Base-by-base conservation (phyloP, 2,113 vertebrate species). In the Rhea americana region DNA sequence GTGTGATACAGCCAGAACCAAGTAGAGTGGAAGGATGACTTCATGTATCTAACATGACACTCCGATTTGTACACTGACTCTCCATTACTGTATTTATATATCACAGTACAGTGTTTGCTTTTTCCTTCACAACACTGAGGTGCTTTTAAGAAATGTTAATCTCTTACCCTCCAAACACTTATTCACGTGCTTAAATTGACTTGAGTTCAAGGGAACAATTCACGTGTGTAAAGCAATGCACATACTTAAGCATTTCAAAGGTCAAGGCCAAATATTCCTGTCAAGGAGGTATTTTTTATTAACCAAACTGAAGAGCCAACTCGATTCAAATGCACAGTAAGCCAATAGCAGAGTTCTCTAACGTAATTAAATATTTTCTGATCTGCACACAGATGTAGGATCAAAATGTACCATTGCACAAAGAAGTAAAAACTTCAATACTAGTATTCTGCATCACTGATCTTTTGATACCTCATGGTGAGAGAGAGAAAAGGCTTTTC, bases 31-130 rank as follows among this genome's bases (percentile, higher is more conserved):
- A 96, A 96, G 83, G 91, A 96, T 95, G 96, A 94, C 89, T 95
- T 96, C 93, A 94, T 45, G 93, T 95, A 96, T 96, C 93, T 94
- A 96, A 96, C 92, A 95, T 92, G 96, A 95, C 95, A 96, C 81
- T 94, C 93, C 66, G 95, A 87, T 96, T 96, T 96, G 95, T 96
- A 95, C 86, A 37, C 91, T 66, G 93, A 61, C 35, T 95, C 59
- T 93, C 93, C 77, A 82, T 84, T 15, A 37, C 4, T 75, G 56
- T 78, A 68, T 95, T 95, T 93, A 61, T 87, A 30, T 41, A 65
- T 72, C 66, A 45, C 76, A 61, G 81, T 35, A 35, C 6, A 26
- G 75, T 43, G 48, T 84, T 91, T 86, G 48, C 28, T 94, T 93
- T 86, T 85, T 84, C 7, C 12, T 94, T 82, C 58, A 65, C 41